A percentile compares a stretch with the other conserved stretches of the same genome.
These are phyloP conservation scores for Ernsta delagoae DNA, from an alignment of 2,888 invertebrate genomes.

Conservation along the genomic window DNA sequence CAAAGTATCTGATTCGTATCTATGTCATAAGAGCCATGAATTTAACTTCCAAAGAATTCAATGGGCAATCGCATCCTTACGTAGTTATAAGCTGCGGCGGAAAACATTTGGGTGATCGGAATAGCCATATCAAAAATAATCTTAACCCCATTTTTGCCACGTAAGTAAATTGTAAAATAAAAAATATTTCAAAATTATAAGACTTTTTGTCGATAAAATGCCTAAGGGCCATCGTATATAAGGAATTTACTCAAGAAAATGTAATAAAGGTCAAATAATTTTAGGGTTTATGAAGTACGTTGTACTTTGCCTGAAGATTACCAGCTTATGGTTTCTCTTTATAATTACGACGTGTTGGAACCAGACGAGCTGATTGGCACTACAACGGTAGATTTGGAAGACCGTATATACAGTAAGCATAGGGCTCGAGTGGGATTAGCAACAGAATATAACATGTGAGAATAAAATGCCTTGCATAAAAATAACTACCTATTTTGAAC, in stretches of 20 bases:
- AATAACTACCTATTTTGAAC: too few relatives aligned
- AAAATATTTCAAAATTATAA: too few relatives aligned
- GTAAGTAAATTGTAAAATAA: slow-evolving; percentile 59
- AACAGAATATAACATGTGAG: slow-evolving; percentile 87
- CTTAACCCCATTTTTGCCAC: slow-evolving; percentile 94
- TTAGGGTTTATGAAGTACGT: slow-evolving; percentile 90
- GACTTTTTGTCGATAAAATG: too few relatives aligned
- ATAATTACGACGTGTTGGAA: slow-evolving; percentile 89
- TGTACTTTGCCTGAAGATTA: slow-evolving; percentile 91
- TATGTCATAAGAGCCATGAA: slow-evolving; percentile 91
- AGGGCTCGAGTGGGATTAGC: slow-evolving; percentile 92
- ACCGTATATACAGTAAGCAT: slow-evolving; percentile 92
- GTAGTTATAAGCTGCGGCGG: slow-evolving; percentile 88
- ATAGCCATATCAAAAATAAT: slow-evolving; percentile 89
- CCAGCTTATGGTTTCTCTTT: slow-evolving; percentile 88
- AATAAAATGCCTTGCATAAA: too few relatives aligned
- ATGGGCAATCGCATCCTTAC: slow-evolving; percentile 92
- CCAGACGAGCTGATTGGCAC: slow-evolving; percentile 93
- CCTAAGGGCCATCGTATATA: background rate
- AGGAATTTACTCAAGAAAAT: background rate
- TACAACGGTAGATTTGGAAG: slow-evolving; percentile 94
- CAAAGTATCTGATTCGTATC: slow-evolving; percentile 88
- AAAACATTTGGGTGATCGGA: slow-evolving; percentile 85
- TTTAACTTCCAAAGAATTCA: slow-evolving; percentile 88
- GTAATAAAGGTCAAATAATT: background rate